Evolutionary conservation across 2,113 vertebrate species (phyloP).

Genomic region (Lophochroa leadbeateri): DNA sequence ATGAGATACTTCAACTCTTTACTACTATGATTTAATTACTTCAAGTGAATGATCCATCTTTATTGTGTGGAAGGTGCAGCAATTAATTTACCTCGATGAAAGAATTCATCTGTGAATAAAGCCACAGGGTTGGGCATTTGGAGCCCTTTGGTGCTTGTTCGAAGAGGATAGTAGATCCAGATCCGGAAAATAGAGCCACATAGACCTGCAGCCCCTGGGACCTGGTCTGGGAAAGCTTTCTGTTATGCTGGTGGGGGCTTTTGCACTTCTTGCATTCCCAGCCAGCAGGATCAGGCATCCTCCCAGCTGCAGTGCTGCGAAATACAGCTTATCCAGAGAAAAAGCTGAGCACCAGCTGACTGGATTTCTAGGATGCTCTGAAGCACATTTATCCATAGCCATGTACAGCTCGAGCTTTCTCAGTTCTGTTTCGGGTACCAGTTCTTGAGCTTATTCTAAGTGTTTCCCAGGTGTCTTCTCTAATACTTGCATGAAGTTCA

Average conservation of each 20-base stretch:
- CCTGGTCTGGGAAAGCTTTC: not conserved
- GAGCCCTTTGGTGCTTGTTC: not conserved
- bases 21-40: not conserved
- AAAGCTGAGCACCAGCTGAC: not conserved
- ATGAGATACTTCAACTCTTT: not conserved
- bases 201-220: too few species aligned
- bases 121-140: not conserved
- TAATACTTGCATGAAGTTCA: not conserved
- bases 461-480: not conserved
- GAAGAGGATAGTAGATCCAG: not conserved
- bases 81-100: not conserved
- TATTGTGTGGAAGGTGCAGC: rapidly evolving
- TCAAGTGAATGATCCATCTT: not conserved
- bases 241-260: not conserved
- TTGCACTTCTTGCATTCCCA: not conserved
- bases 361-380: not conserved
- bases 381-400: not conserved
- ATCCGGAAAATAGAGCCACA: not conserved
- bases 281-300: not conserved
- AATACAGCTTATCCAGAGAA: not conserved
- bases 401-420: not conserved
- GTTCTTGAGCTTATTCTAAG: not conserved
- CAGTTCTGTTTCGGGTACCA: not conserved
- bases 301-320: not conserved
- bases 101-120: not conserved